These are phyloP conservation scores for Bungarus multicinctus DNA, from an alignment of 2,113 vertebrate genomes.

Conservation along the genomic window DNA sequence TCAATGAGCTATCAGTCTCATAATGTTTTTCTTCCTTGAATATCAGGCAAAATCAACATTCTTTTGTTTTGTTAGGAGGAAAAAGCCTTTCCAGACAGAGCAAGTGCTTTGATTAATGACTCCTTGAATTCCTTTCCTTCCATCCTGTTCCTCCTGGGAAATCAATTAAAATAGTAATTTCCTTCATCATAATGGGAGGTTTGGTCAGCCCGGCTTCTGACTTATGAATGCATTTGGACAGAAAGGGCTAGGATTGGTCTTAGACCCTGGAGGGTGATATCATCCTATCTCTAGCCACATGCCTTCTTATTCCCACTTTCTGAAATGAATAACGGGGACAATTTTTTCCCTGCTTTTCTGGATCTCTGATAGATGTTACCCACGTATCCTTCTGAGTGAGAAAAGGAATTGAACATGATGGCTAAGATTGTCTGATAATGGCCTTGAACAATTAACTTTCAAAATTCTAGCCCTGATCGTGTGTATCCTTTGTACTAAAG, in stretches of 20 bases:
- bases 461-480: background rate
- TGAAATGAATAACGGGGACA: background rate
- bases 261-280: background rate
- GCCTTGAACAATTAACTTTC: background rate
- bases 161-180: slow-evolving; percentile 39
- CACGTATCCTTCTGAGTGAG: too few relatives aligned
- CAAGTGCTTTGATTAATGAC: slow-evolving; percentile 35
- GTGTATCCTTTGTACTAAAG: slow-evolving; percentile 3
- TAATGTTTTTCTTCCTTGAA: slow-evolving; percentile 27
- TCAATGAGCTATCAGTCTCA: slow-evolving; percentile 28
- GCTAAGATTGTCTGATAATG: background rate
- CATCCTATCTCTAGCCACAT: background rate
- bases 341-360: background rate
- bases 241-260: background rate
- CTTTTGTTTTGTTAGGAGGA: slow-evolving; percentile 24
- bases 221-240: background rate
- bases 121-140: slow-evolving; percentile 25
- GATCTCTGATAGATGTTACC: background rate
- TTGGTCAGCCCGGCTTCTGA: background rate
- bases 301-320: background rate
- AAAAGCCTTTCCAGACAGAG: slow-evolving; percentile 28
- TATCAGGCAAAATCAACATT: slow-evolving; percentile 30
- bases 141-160: slow-evolving; percentile 13
- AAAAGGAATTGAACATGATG: background rate
- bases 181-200: slow-evolving; percentile 9